phyloP scores from a whole-genome alignment of 1,140 invertebrate species.

The Calycopis cecrops region DNA sequence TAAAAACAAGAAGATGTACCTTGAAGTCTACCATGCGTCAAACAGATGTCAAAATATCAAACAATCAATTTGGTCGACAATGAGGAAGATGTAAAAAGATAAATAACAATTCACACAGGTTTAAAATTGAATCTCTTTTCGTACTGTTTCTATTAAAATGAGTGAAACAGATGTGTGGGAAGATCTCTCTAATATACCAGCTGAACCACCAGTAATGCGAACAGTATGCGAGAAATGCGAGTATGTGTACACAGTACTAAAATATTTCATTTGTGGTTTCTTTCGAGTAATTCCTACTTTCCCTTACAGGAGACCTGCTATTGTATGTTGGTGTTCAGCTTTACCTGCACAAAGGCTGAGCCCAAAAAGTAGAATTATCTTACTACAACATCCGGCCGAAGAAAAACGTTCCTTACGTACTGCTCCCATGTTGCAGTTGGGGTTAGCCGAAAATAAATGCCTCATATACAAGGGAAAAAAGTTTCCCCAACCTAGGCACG shows the following conservation, averaged over 20 bases:
- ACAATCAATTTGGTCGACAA: no score
- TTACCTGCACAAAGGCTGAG: conserved; percentile 82
- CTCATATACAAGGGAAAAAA: conserved; percentile 88
- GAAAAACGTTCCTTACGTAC: conserved; percentile 92
- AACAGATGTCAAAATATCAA: no score
- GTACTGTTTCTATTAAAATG: conserved; percentile 26
- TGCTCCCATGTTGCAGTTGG: conserved; percentile 89
- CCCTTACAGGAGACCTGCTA: conserved; percentile 83
- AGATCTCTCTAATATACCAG: conserved; percentile 81
- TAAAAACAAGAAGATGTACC: no score
- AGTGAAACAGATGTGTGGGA: conserved; percentile 77
- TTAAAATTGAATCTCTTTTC: no score
- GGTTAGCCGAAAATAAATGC: conserved; percentile 84
- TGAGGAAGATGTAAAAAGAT: no score
- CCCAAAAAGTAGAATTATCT: conserved; percentile 82
- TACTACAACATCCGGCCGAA: conserved; percentile 95
- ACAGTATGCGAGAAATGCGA: conserved; percentile 82
- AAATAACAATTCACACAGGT: no score
- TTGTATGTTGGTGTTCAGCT: conserved; percentile 92
- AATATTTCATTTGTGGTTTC: background rate
- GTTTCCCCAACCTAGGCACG: conserved; percentile 83
- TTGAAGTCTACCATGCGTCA: no score
- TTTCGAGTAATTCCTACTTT: conserved; percentile 7
- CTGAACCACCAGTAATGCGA: conserved; percentile 84
- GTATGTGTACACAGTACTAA: conserved; percentile 67